Evolutionary conservation across 2,113 vertebrate species (phyloP).

Genomic region (Emydura subglobosa): DNA sequence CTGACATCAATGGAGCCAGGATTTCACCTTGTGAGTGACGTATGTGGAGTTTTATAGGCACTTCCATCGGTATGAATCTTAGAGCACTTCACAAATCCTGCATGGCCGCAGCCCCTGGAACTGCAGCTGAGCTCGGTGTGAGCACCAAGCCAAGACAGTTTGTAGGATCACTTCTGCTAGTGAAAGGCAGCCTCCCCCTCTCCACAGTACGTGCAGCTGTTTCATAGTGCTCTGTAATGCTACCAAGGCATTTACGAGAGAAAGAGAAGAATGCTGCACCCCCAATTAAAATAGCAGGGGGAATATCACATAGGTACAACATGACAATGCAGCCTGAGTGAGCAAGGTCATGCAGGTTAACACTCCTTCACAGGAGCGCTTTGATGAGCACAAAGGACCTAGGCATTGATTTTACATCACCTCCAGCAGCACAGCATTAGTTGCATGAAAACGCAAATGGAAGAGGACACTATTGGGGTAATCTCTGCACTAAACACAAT

Average conservation of each 20-base stretch:
- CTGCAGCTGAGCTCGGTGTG: background rate
- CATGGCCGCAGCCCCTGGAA: background rate
- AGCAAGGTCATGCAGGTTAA: background rate
- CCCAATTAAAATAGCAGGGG: background rate
- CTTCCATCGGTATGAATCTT: background rate
- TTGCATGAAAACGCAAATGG: background rate
- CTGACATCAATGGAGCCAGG: no score
- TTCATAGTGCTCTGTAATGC: background rate
- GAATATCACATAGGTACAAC: background rate
- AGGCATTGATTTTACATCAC: background rate
- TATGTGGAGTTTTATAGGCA: background rate
- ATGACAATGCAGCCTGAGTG: background rate
- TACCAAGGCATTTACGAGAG: background rate
- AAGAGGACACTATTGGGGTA: background rate
- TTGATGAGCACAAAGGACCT: background rate
- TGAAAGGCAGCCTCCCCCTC: background rate
- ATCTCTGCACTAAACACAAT: background rate
- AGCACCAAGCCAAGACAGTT: background rate
- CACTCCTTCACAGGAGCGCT: background rate
- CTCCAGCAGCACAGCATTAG: background rate
- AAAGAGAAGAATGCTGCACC: background rate
- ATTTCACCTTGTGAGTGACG: accelerated
- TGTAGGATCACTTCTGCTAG: background rate
- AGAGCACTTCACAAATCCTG: background rate
- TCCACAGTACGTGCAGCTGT: background rate